Percentiles rank a stretch among this genome's conserved stretches.
Conservation (phyloP, 23 tunicate species). For the Styela clava region DNA sequence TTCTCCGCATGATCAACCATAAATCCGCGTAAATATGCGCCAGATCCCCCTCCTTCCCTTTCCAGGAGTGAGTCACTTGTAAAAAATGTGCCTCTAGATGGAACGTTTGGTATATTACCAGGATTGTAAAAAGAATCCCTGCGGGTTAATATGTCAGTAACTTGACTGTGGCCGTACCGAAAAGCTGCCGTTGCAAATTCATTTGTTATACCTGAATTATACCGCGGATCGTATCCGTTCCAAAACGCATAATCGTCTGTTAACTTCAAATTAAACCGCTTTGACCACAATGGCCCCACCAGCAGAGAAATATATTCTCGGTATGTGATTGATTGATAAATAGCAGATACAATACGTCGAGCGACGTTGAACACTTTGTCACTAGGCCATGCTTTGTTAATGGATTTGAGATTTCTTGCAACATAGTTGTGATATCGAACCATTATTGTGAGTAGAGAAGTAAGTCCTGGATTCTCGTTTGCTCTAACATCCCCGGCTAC, state of each 20-base stretch:
- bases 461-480: constrained; percentile 71
- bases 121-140: constrained; percentile 55
- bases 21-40: constrained; percentile 69
- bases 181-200: too few species aligned
- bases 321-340: constrained; percentile 65
- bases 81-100: constrained; percentile 32
- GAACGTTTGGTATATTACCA: neutral
- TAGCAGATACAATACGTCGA: constrained; percentile 51
- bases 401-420: constrained; percentile 27
- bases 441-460: constrained; percentile 58
- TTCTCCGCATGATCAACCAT: constrained; percentile 38
- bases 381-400: constrained; percentile 56
- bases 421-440: constrained; percentile 65
- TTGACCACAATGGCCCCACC: too few species aligned
- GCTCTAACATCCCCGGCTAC: constrained; percentile 76
- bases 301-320: constrained; percentile 73
- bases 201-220: constrained; percentile 61
- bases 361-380: constrained; percentile 50
- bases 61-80: constrained; percentile 48
- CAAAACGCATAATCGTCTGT: too few species aligned
- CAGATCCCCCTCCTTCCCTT: constrained; percentile 31
- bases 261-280: too few species aligned
- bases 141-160: constrained; percentile 67
- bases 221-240: constrained; percentile 68
- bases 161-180: too few species aligned